phyloP scores from a whole-genome alignment of 2,797 vertebrate species.

The Fratercula arctica region DNA sequence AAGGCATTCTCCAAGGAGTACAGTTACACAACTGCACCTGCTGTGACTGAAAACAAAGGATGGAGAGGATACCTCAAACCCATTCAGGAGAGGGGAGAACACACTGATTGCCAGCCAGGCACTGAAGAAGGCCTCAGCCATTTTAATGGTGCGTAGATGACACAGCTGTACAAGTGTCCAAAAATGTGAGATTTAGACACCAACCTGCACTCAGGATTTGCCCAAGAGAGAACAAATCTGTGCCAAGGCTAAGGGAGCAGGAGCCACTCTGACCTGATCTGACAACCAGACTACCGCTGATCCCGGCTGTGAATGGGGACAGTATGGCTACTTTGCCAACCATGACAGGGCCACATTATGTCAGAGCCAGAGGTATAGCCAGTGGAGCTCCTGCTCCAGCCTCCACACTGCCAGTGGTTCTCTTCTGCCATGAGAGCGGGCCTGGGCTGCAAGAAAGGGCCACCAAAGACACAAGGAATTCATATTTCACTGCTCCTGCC shows the following conservation, averaged over 20 bases:
- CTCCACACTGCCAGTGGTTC: not conserved
- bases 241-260: not conserved
- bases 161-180: not conserved
- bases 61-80: not conserved
- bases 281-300: not conserved
- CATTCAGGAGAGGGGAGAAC: not conserved
- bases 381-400: not conserved
- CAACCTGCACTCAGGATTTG: not conserved
- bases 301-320: not conserved
- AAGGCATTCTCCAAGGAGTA: not conserved
- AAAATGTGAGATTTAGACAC: not conserved
- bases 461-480: not conserved
- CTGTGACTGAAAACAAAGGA: not conserved
- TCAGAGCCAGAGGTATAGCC: not conserved
- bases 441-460: not conserved
- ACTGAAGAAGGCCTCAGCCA: not conserved
- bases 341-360: not conserved
- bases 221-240: not conserved
- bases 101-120: not conserved
- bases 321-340: not conserved
- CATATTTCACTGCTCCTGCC: not conserved
- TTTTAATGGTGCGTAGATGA: not conserved
- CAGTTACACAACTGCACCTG: not conserved
- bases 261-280: not conserved
- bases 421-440: not conserved